phyloP scores from a whole-genome alignment of 2,113 vertebrate genomes.

The Megaleporinus macrocephalus region DNA sequence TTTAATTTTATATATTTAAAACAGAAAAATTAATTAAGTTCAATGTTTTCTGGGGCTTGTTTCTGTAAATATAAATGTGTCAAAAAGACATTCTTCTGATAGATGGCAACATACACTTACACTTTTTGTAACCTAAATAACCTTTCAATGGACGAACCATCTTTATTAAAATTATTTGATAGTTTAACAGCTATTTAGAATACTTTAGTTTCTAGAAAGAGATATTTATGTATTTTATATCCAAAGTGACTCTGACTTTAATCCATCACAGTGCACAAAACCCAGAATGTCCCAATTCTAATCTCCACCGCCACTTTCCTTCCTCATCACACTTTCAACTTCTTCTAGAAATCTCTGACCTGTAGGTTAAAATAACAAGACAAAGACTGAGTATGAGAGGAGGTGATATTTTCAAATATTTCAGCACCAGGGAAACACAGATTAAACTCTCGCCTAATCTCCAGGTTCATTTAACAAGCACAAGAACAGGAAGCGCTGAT shows the following conservation, averaged over 20 bases:
- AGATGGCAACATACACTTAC: no score
- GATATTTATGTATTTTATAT: neutral
- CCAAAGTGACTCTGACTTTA: neutral
- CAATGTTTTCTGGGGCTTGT: no score
- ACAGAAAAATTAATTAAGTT: no score
- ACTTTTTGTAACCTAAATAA: no score
- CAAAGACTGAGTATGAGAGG: slow-evolving; percentile 46
- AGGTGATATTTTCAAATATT: slow-evolving; percentile 5
- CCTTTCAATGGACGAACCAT: no score
- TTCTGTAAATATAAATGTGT: no score
- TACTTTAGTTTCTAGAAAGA: slow-evolving; percentile 12
- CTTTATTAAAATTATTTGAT: no score
- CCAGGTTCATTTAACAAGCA: slow-evolving; percentile 55
- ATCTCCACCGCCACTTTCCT: neutral
- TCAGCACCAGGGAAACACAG: neutral
- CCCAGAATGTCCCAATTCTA: neutral
- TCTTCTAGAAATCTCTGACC: neutral
- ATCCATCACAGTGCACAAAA: neutral
- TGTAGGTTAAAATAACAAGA: slow-evolving; percentile 2
- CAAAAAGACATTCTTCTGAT: no score
- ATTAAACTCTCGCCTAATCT: slow-evolving; percentile 47
- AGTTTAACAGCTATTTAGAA: no score
- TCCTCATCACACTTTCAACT: neutral
- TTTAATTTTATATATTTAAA: no score
- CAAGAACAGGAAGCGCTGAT: slow-evolving; percentile 69